A percentile compares a stretch with the other conserved stretches of the same genome.
phyloP scores from a whole-genome alignment of 2,888 invertebrate genomes.

The Lordiphosa andalusiaca region DNA sequence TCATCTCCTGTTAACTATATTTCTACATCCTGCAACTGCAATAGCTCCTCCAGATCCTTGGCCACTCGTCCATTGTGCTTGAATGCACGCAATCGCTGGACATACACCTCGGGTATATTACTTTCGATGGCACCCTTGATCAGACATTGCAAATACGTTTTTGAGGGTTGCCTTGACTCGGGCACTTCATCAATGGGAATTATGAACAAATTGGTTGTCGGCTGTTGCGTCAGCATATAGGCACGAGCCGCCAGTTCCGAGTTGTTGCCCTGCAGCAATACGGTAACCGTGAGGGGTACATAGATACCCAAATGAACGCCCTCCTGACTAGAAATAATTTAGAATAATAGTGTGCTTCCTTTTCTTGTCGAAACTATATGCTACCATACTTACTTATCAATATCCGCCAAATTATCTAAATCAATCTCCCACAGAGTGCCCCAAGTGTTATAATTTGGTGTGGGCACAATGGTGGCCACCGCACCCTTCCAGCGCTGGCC shows the following conservation, averaged over 20 bases:
- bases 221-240: slow-evolving; percentile 86
- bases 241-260: slow-evolving; percentile 83
- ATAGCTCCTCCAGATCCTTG: slow-evolving; percentile 74
- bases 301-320: slow-evolving; percentile 83
- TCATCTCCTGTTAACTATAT: slow-evolving; percentile 11
- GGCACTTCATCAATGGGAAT: slow-evolving; percentile 81
- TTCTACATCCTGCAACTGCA: slow-evolving; percentile 75
- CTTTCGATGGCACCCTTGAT: slow-evolving; percentile 78
- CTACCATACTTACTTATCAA: slow-evolving; percentile 84
- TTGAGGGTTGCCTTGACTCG: slow-evolving; percentile 86
- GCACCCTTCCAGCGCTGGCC: slow-evolving; percentile 89
- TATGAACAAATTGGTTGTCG: slow-evolving; percentile 77
- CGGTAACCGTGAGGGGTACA: slow-evolving; percentile 83
- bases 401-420: slow-evolving; percentile 82
- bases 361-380: too few relatives aligned
- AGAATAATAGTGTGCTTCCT: neutral
- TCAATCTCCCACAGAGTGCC: slow-evolving; percentile 90
- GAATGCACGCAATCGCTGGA: slow-evolving; percentile 84
- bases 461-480: slow-evolving; percentile 88
- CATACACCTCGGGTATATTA: slow-evolving; percentile 87
- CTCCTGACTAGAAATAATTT: slow-evolving; percentile 63
- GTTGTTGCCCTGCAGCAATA: slow-evolving; percentile 80
- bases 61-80: slow-evolving; percentile 88
- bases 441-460: slow-evolving; percentile 81
- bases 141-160: slow-evolving; percentile 83